Evolutionary conservation across 2,113 vertebrate species (phyloP).

Genomic region (Pholis gunnellus): DNA sequence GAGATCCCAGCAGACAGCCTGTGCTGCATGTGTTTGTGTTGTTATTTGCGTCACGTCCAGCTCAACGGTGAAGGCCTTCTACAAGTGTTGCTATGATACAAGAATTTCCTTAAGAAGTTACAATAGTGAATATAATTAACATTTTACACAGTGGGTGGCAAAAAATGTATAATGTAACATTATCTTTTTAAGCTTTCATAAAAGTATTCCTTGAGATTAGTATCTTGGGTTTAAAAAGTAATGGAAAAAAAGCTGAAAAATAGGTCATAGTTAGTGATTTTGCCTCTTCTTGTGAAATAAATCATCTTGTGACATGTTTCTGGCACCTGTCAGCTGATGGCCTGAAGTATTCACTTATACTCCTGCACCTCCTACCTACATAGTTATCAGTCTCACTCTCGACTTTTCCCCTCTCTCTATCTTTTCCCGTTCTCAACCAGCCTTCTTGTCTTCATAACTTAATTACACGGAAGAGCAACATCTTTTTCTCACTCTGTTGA

Average conservation of each 20-base stretch:
- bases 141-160: not conserved
- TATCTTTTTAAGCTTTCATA: not conserved
- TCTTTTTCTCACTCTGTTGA: slow-evolving; percentile 18
- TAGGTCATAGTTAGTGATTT: slow-evolving; percentile 1
- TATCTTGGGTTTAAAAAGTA: slow-evolving; percentile 3
- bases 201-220: not conserved
- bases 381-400: slow-evolving; percentile 2
- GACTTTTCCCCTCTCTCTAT: not conserved
- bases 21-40: slow-evolving; percentile 19
- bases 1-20: not conserved
- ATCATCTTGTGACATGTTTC: slow-evolving; percentile 39
- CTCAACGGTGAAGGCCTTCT: slow-evolving; percentile 11
- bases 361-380: not conserved
- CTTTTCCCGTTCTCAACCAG: not conserved
- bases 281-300: slow-evolving; percentile 17
- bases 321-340: slow-evolving; percentile 29
- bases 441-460: not conserved
- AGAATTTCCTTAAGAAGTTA: not conserved
- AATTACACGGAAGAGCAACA: not conserved
- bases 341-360: slow-evolving; percentile 11
- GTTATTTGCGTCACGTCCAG: slow-evolving; percentile 32
- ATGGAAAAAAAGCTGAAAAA: slow-evolving; percentile 10
- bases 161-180: not conserved
- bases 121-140: not conserved
- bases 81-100: slow-evolving; percentile 15